Evolutionary conservation across 2,113 vertebrate genomes (phyloP).

Genomic region (Bos taurus): ARS-UCD2.0 NC_037337.1:75052501-75053000

Average conservation of each 20-base stretch:
- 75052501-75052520: neutral
- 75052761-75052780: neutral
- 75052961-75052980: neutral
- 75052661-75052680: neutral
- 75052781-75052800: neutral
- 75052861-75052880: neutral
- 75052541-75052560: neutral
- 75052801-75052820: neutral
- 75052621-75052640: neutral
- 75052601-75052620: neutral
- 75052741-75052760: neutral
- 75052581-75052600: conserved; percentile 9
- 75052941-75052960: neutral
- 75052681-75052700: conserved; percentile 1
- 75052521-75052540: neutral
- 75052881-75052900: neutral
- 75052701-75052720: neutral
- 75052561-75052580: neutral
- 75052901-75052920: neutral
- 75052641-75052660: neutral
- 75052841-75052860: neutral
- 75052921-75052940: neutral
- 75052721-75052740: neutral
- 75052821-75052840: neutral
- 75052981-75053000: neutral